A percentile compares a stretch with the other conserved stretches of the same genome.
Conservation (phyloP, 1,140 invertebrate genomes). For the Chlorops oryzae region DNA sequence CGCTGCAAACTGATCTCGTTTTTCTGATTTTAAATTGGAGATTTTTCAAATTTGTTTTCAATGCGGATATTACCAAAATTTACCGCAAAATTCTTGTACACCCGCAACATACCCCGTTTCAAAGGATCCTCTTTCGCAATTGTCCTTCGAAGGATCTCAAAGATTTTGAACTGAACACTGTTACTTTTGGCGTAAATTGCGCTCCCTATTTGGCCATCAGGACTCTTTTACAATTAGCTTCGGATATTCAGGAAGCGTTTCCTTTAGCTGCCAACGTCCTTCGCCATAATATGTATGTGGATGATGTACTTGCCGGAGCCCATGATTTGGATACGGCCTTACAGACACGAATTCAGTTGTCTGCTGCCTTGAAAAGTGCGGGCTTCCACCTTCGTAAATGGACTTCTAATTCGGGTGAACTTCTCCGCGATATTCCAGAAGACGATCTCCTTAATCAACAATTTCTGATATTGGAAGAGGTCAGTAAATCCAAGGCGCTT, state of each 20-base stretch:
- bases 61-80: slow-evolving; percentile 39
- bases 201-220: slow-evolving; percentile 33
- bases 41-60: slow-evolving; percentile 25
- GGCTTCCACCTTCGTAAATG: no score
- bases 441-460: not conserved
- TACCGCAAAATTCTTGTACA: slow-evolving; percentile 30
- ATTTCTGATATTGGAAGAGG: no score
- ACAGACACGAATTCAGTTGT: no score
- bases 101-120: slow-evolving; percentile 25
- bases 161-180: slow-evolving; percentile 33
- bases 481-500: no score
- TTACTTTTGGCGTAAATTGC: slow-evolving; percentile 42
- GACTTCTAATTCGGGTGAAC: no score
- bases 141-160: slow-evolving; percentile 20
- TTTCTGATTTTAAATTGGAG: slow-evolving; percentile 40
- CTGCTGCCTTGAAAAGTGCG: no score
- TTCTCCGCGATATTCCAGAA: no score
- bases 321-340: no score
- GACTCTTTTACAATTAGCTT: slow-evolving; percentile 17
- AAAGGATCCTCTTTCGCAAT: slow-evolving; percentile 42
- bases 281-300: not conserved
- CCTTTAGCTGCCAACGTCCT: not conserved
- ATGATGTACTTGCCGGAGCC: not conserved
- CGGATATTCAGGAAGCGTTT: not conserved
- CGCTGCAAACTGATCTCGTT: slow-evolving; percentile 33